A percentile compares a stretch with the other conserved stretches of the same genome.
phyloP scores from a whole-genome alignment of 1,140 invertebrate species.

The Pseudomyrmex sp. region DNA sequence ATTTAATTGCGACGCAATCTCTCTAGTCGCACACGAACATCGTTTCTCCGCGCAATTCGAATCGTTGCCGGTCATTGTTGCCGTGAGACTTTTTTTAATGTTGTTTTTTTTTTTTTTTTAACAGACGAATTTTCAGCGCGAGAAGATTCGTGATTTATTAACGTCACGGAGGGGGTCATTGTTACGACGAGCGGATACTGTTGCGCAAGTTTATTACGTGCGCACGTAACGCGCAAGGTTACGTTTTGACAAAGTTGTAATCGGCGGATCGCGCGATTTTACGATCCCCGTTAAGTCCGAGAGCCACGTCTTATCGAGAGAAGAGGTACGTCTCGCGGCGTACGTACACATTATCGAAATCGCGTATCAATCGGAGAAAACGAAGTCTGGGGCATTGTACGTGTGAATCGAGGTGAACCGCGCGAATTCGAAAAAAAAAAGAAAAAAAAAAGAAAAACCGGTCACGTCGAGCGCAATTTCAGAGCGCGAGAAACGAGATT shows the following conservation, averaged over 20 bases:
- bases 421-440: not conserved
- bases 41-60: no score
- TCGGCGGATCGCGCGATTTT: constrained; percentile 6
- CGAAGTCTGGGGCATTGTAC: not conserved
- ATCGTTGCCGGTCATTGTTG: no score
- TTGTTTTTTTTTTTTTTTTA: no score
- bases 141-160: constrained; percentile 3
- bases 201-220: constrained; percentile 7
- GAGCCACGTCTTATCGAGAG: not conserved
- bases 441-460: no score
- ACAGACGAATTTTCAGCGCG: not conserved
- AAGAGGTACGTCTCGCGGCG: no score
- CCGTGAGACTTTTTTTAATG: no score
- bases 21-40: no score
- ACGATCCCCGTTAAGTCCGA: constrained; percentile 9
- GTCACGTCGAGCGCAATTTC: no score
- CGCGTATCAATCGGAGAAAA: no score
- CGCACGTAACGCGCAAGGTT: constrained; percentile 31
- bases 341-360: no score
- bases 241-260: not conserved
- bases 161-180: no score
- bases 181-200: no score
- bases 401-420: not conserved
- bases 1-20: constrained; percentile 10
- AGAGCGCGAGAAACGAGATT: constrained; percentile 13